Evolutionary conservation across 1,140 invertebrate species (phyloP).

Genomic region (Cydia fagiglandana): DNA sequence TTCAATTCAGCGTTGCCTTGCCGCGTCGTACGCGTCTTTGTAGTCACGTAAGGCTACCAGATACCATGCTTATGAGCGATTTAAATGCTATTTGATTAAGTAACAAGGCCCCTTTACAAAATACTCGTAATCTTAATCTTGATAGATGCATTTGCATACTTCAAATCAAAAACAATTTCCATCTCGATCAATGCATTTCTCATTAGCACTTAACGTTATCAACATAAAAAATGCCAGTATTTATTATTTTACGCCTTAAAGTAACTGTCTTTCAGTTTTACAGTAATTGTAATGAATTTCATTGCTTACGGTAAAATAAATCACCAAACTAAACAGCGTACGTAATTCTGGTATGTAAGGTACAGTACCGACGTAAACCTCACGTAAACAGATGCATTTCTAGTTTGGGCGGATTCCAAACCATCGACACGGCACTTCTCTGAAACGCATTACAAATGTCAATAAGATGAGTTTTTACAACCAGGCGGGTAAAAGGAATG

Average conservation of each 20-base stretch:
- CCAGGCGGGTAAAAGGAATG: slow-evolving; percentile 17
- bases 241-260: neutral
- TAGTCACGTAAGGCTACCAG: slow-evolving; percentile 21
- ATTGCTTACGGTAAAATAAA: neutral
- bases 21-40: slow-evolving; percentile 15
- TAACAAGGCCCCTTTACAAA: slow-evolving; percentile 3
- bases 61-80: neutral
- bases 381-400: slow-evolving; percentile 15
- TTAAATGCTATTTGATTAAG: slow-evolving; percentile 6
- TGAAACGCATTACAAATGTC: slow-evolving; percentile 23
- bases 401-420: slow-evolving; percentile 10
- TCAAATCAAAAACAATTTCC: neutral
- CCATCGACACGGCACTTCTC: slow-evolving; percentile 4
- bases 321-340: neutral
- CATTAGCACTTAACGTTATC: neutral
- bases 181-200: neutral
- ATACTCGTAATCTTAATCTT: neutral
- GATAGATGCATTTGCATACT: slow-evolving; percentile 5
- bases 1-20: neutral
- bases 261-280: neutral
- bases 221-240: neutral
- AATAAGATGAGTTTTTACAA: slow-evolving; percentile 20
- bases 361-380: slow-evolving; percentile 15
- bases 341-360: neutral
- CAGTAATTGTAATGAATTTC: neutral